Evolutionary conservation across 2,888 invertebrate species (phyloP).

Genomic region (Neoascia interrupta): DNA sequence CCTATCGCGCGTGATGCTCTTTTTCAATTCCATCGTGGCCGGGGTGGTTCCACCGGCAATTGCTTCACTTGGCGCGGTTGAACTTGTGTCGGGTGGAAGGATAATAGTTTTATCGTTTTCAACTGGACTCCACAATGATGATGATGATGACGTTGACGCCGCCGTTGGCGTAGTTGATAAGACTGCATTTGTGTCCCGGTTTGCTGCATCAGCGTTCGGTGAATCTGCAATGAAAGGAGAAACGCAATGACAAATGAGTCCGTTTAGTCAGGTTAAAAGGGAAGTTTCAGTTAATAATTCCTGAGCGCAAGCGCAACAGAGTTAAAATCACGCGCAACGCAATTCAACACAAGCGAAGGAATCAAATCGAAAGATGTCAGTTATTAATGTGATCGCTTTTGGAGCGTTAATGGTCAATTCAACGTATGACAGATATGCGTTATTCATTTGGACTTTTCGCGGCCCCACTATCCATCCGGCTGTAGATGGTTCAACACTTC

Average conservation of each 20-base stretch:
- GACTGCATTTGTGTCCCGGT: conserved; percentile 25
- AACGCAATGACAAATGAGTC: conserved; percentile 48
- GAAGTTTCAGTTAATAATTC: background rate
- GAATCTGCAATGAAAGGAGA: conserved; percentile 43
- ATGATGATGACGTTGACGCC: background rate
- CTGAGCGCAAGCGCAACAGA: conserved; percentile 52
- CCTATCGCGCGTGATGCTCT: conserved; percentile 43
- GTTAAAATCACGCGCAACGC: conserved; percentile 18
- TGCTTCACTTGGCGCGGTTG: conserved; percentile 56
- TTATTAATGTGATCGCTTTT: conserved; percentile 80
- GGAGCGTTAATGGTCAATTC: conserved; percentile 80
- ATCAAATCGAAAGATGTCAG: conserved; percentile 79
- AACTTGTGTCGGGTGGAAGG: conserved; percentile 51
- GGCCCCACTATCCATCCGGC: conserved; percentile 15
- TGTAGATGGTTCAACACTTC: conserved; percentile 52
- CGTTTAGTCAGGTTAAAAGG: conserved; percentile 7
- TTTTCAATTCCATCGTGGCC: conserved; percentile 16
- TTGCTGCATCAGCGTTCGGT: conserved; percentile 25
- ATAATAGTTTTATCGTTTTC: conserved; percentile 55
- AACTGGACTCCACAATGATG: background rate
- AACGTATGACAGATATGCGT: conserved; percentile 80
- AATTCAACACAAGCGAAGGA: conserved; percentile 71
- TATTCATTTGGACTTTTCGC: conserved; percentile 74
- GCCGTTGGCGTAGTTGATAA: conserved; percentile 9
- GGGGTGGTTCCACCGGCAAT: conserved; percentile 25